A percentile compares a stretch with the other conserved stretches of the same genome.
These are phyloP conservation scores for Theocolax elegans DNA, from an alignment of 1,140 invertebrate species.

Conservation along the genomic window DNA sequence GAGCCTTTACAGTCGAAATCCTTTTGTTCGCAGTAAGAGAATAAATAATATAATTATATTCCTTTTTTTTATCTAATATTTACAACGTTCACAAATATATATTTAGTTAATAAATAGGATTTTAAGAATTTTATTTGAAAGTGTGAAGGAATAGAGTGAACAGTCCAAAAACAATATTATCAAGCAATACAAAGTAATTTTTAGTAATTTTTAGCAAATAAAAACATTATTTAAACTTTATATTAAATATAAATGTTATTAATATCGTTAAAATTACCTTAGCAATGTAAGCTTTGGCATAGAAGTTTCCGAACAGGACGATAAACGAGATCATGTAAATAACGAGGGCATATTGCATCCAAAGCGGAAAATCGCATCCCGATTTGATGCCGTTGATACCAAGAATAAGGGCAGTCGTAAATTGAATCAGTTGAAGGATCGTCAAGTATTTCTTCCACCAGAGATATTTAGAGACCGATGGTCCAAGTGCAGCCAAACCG, in stretches of 20 bases:
- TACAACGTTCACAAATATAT: too few relatives aligned
- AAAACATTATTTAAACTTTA: too few relatives aligned
- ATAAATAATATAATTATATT: background rate
- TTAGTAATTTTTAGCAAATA: too few relatives aligned
- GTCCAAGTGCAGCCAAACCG: slow-evolving; percentile 84
- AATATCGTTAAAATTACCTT: slow-evolving; percentile 76
- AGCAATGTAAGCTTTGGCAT: slow-evolving; percentile 82
- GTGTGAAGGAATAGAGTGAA: too few relatives aligned
- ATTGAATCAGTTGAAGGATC: slow-evolving; percentile 87
- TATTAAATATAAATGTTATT: too few relatives aligned
- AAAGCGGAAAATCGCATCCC: slow-evolving; percentile 89
- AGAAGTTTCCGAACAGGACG: slow-evolving; percentile 92
- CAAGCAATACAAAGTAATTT: too few relatives aligned
- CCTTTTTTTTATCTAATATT: too few relatives aligned
- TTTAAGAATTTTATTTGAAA: too few relatives aligned
- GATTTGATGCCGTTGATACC: slow-evolving; percentile 85
- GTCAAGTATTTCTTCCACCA: slow-evolving; percentile 98
- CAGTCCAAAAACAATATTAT: too few relatives aligned
- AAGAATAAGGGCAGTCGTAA: slow-evolving; percentile 84
- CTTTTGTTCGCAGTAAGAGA: slow-evolving; percentile 14
- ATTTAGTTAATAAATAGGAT: too few relatives aligned
- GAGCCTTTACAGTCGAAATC: slow-evolving; percentile 2
- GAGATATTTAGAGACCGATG: slow-evolving; percentile 80
- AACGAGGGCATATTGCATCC: slow-evolving; percentile 94
- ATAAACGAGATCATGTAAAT: slow-evolving; percentile 93